Percentiles rank a stretch among this genome's conserved stretches.
phyloP scores from a whole-genome alignment of 2,888 invertebrate species.

The Ferdinandea cuprea region DNA sequence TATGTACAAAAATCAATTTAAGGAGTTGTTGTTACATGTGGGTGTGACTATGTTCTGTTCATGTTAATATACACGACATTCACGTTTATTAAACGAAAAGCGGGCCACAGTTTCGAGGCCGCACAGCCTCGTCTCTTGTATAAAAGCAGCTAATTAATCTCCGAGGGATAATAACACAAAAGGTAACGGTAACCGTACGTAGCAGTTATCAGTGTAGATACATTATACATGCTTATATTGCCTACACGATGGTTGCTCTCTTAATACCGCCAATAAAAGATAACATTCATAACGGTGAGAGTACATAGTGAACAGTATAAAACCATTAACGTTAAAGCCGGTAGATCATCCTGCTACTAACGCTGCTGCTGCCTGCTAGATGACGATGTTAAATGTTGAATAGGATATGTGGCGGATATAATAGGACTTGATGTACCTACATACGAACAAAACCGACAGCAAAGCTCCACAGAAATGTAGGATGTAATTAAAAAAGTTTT shows the following conservation, averaged over 20 bases:
- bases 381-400: constrained; percentile 43
- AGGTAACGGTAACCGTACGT: constrained; percentile 47
- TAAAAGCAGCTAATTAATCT: constrained; percentile 61
- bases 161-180: constrained; percentile 58
- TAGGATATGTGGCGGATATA: constrained; percentile 37
- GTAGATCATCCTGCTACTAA: constrained; percentile 25
- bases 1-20: constrained; percentile 42
- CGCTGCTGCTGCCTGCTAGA: constrained; percentile 3
- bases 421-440: constrained; percentile 36
- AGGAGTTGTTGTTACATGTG: neutral
- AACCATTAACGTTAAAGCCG: constrained; percentile 62
- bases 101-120: constrained; percentile 11
- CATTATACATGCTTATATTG: neutral
- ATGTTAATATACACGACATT: neutral
- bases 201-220: constrained; percentile 28
- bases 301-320: constrained; percentile 65
- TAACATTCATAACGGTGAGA: constrained; percentile 70
- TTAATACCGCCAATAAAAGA: constrained; percentile 71
- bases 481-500: constrained; percentile 49
- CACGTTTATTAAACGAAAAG: constrained; percentile 13
- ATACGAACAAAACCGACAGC: constrained; percentile 19
- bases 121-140: neutral
- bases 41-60: neutral
- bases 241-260: constrained; percentile 51
- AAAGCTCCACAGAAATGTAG: constrained; percentile 34